phyloP scores from a whole-genome alignment of 2,113 vertebrate species.

The Trachemys scripta region DNA sequence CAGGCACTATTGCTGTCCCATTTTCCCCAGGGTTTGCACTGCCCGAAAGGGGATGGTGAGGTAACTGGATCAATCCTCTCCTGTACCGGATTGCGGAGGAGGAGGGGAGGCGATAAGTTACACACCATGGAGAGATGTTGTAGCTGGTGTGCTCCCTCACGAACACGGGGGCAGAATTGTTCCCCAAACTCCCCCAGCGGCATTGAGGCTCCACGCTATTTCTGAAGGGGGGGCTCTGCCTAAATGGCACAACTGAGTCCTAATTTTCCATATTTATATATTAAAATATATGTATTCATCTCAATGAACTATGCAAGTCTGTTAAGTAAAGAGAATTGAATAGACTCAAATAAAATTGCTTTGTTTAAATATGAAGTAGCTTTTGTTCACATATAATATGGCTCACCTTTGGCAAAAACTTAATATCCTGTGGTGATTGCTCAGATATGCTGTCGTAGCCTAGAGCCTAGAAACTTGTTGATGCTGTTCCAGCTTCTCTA shows the following conservation, averaged over 20 bases:
- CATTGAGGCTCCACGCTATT: background rate
- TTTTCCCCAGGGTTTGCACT: background rate
- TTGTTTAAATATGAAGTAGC: conserved; percentile 73
- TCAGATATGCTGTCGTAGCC: conserved; percentile 56
- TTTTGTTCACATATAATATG: conserved; percentile 67
- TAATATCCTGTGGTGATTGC: conserved; percentile 58
- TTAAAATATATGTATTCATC: conserved; percentile 60
- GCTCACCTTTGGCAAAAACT: conserved; percentile 64
- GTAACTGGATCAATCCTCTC: background rate
- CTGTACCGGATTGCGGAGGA: background rate
- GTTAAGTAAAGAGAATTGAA: conserved; percentile 42
- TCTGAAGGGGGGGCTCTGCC: conserved; percentile 18
- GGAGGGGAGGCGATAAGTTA: background rate
- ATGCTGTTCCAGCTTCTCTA: conserved; percentile 42
- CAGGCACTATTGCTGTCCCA: background rate
- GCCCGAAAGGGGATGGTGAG: background rate
- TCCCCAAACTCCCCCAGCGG: background rate
- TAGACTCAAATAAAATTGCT: conserved; percentile 61
- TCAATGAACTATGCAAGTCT: conserved; percentile 66
- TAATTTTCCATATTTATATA: background rate
- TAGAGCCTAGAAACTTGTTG: conserved; percentile 57
- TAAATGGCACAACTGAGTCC: conserved; percentile 3
- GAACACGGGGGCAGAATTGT: background rate
- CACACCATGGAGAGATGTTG: background rate
- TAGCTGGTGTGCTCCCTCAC: background rate